Base-by-base conservation (phyloP, 1,140 invertebrate species). In the Anastatus disparis region DNA sequence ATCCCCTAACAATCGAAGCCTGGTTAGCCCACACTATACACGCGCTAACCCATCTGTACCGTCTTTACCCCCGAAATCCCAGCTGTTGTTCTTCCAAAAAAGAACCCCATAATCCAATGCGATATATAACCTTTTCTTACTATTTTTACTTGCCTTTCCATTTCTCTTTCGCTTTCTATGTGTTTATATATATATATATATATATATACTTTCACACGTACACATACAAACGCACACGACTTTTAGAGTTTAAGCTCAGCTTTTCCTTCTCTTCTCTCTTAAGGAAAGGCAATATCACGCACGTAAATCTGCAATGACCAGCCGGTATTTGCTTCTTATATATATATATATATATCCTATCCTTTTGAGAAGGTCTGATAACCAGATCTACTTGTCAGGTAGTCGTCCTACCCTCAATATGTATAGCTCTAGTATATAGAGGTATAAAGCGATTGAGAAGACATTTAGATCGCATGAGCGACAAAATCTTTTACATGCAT, bases 271-370 rank as follows among this genome's bases (percentile, higher is more conserved):
- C 29, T 58, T 15, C 7, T 4, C 22, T n/a, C 29, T n/a, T n/a
- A n/a, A n/a, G n/a, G n/a, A 10, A 26, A 35, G 17, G 64, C 52
- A 67, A 67, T 58, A 50, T 59, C 42, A 20, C 29, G 15, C 53
- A 58, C 29, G 20, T 58, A 67, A 67, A 67, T 67, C 64, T 46
- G 64, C 42, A 67, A 29, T 58, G 26, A 10, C 38, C 31, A 27
- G 40, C 20, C 50, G 26, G 26, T 52, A 17, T 17, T 22, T 10
- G 38, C 17, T 67, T 48, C 22, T 48, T 35, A 35, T 35, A 35
- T 35, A 35, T 35, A 35, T 35, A 35, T 35, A 35, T 35, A 35
- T 35, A 35, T 35, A 35, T 35, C n/a, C n/a, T n/a, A n/a, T n/a
- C n/a, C n/a, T n/a, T n/a, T n/a, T n/a, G n/a, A n/a, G n/a, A n/a